Conservation (phyloP, 2,797 vertebrate species). For the Chelmon rostratus region DNA sequence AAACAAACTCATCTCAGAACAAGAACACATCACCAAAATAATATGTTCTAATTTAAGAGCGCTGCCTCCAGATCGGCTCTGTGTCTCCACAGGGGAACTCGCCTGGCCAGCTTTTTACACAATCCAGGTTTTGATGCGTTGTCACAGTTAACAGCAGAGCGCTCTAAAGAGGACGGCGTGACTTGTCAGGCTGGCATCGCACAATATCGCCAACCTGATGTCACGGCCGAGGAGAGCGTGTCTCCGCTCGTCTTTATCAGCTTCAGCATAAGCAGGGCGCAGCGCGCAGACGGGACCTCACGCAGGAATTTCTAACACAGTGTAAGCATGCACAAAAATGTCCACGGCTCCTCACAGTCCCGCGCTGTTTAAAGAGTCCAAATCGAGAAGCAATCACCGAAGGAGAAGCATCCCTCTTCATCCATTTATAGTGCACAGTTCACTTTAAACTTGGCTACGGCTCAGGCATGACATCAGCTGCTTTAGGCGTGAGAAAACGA, state of each 20-base stretch:
- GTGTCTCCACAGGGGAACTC: constrained; percentile 24
- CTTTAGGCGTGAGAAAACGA: constrained; percentile 83
- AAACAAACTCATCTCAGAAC: constrained; percentile 76
- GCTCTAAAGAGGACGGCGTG: constrained; percentile 21
- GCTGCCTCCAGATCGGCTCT: constrained; percentile 45
- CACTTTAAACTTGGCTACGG: constrained; percentile 77
- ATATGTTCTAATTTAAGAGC: constrained; percentile 78
- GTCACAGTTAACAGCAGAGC: constrained; percentile 8
- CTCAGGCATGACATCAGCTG: constrained; percentile 82
- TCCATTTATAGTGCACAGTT: constrained; percentile 78
- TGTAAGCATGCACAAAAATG: constrained; percentile 53
- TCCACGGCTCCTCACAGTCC: constrained; percentile 49
- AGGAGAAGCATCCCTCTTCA: constrained; percentile 68
- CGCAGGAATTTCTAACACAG: constrained; percentile 55
- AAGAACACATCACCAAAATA: constrained; percentile 75
- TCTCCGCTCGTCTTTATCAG: constrained; percentile 39
- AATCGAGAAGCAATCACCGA: constrained; percentile 63
- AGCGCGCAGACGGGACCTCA: constrained; percentile 59
- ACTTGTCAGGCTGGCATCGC: constrained; percentile 5
- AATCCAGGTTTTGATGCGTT: constrained; percentile 5
- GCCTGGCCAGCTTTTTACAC: constrained; percentile 9
- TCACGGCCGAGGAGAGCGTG: constrained; percentile 5
- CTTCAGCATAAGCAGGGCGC: constrained; percentile 43
- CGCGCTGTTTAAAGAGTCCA: constrained; percentile 65
- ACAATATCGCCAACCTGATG: constrained; percentile 1